Evolutionary conservation across 2,888 invertebrate genomes (phyloP).

Genomic region (Osmoderma eremita): DNA sequence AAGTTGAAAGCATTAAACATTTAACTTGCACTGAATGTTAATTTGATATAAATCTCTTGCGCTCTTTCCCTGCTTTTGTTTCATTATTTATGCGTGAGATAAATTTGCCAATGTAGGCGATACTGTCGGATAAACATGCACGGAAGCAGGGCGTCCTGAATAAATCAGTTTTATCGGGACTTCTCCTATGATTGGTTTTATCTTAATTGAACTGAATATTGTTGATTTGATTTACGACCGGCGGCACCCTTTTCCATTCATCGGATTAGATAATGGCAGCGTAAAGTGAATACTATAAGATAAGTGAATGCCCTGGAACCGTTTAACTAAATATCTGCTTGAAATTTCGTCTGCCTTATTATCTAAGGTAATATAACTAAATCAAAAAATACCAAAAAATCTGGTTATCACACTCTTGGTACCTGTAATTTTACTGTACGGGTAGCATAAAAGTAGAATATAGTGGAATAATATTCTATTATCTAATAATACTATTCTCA

Average conservation of each 20-base stretch:
- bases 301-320: background rate
- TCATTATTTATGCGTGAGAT: constrained; percentile 15
- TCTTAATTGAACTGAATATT: constrained; percentile 33
- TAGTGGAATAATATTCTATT: too few species aligned
- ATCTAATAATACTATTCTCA: too few species aligned
- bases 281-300: background rate
- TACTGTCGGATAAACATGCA: constrained; percentile 20
- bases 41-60: constrained; percentile 2
- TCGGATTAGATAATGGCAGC: constrained; percentile 6
- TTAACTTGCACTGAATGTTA: background rate
- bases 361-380: too few species aligned
- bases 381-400: too few species aligned
- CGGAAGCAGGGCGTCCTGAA: constrained; percentile 21
- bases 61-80: constrained; percentile 5
- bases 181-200: constrained; percentile 29
- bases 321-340: too few species aligned
- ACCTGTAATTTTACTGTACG: too few species aligned
- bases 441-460: too few species aligned
- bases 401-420: too few species aligned
- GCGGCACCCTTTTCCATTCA: background rate
- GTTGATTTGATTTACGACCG: constrained; percentile 24
- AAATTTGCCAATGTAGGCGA: constrained; percentile 13
- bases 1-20: background rate
- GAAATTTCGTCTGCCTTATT: too few species aligned
- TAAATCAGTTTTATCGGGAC: constrained; percentile 29